Conservation (phyloP, 2,113 vertebrate species). For the Ornithorhynchus anatinus region DNA sequence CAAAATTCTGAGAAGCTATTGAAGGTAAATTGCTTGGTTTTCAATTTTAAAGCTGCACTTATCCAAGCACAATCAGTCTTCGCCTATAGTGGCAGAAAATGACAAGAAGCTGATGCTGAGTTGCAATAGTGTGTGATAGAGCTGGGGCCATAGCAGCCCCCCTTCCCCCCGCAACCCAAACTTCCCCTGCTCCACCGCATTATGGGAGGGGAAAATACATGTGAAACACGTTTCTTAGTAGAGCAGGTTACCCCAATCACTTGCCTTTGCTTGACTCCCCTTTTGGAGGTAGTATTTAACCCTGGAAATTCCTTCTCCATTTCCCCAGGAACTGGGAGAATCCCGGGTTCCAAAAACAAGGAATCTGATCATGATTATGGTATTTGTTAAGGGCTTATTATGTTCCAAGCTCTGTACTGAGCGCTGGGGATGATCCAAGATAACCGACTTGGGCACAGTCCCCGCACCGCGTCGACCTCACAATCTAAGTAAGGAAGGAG, state of each 20-base stretch:
- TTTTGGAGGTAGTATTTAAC: accelerated
- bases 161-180: too few relatives aligned
- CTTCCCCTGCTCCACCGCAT: too few relatives aligned
- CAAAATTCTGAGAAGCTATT: conserved; percentile 46
- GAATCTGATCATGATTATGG: too few relatives aligned
- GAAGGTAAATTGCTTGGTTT: conserved; percentile 64
- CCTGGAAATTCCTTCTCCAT: too few relatives aligned
- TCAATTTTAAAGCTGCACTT: conserved; percentile 60
- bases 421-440: too few relatives aligned
- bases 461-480: too few relatives aligned
- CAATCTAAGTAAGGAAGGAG: too few relatives aligned
- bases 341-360: too few relatives aligned
- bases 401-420: too few relatives aligned
- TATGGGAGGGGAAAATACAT: background rate
- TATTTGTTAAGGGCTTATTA: too few relatives aligned
- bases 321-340: too few relatives aligned
- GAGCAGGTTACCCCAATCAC: accelerated
- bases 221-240: accelerated
- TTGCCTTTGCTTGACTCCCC: accelerated
- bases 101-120: background rate
- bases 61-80: conserved; percentile 48
- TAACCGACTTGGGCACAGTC: too few relatives aligned
- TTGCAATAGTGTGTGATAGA: conserved; percentile 16
- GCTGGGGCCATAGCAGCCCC: background rate
- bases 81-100: conserved; percentile 5